Base-by-base conservation (phyloP, 2,113 vertebrate genomes). In the Periophthalmus modestus region DNA sequence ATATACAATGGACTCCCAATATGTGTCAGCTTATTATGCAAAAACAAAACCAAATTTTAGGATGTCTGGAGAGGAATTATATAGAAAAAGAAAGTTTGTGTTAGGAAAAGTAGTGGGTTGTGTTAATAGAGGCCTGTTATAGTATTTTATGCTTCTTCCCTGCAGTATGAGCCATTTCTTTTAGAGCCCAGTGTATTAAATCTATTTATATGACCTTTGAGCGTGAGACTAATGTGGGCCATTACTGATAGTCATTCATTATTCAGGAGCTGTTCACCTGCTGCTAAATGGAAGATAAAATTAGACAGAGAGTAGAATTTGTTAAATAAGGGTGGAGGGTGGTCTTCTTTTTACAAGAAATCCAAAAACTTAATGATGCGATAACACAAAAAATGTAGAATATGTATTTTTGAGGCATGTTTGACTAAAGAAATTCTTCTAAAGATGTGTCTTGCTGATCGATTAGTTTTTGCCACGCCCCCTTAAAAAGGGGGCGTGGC, bases 221-320 rank as follows among this genome's bases (percentile, higher is more conserved):
- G 79, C 73, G 61, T 43, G 61, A 87, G 84, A 86, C 82, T 89
- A 88, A 90, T 90, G 89, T 66, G 85, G 69, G 77, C 91, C 87
- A 92, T 93, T 90, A 92, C 84, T 81, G 80, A 76, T 2, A 33
- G 58, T 66, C 82, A 89, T 93, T 91, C 72, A 92, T 94, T 92
- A 93, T 93, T 92, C 79, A 92, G 73, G 7, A 66, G 77, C 86
- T 67, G 82, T 82, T 93, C 90, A 93, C 92, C 91, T 93, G 75
- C 83, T 87, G 88, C 89, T 82, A 82, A 87, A 85, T 84, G 84
- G 83, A 83, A 85, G 87, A 82, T 87, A 85, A 85, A 87, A 90
- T 89, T 84, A 85, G 89, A 89, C 75, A 59, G 43, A 19, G 66
- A 69, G 66, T 33, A 54, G 57, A 62, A 74, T 85, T 68, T 77